phyloP scores from a whole-genome alignment of 2,113 vertebrate genomes.

The Ploceus nigricollis region DNA sequence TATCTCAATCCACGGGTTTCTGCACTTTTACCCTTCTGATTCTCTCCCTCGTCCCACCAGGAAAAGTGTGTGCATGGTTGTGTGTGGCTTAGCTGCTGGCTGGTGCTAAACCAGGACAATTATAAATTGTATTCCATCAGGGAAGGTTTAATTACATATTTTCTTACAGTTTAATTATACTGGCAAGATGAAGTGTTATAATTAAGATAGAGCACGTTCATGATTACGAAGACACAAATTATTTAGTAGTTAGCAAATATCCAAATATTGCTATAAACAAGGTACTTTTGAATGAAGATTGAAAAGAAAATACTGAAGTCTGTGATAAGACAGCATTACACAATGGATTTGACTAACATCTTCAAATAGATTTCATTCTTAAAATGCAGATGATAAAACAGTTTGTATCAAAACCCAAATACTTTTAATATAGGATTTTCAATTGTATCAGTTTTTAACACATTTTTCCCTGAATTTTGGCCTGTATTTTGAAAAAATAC shows the following conservation, averaged over 20 bases:
- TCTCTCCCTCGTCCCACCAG: fast-evolving
- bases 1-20: not conserved
- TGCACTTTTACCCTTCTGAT: not conserved
- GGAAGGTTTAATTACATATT: slow-evolving; percentile 15
- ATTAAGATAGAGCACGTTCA: not conserved
- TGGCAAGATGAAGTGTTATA: not conserved
- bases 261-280: not conserved
- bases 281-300: not conserved
- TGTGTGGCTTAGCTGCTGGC: not conserved
- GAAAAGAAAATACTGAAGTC: not conserved
- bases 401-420: not conserved
- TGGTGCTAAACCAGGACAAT: not conserved
- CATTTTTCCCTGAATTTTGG: not conserved
- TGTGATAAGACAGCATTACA: not conserved
- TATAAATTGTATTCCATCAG: not conserved
- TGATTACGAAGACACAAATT: not conserved
- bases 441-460: not conserved
- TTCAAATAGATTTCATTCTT: not conserved
- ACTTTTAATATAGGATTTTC: not conserved
- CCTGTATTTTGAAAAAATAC: not conserved
- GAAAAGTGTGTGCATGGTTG: not conserved
- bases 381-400: not conserved
- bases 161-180: slow-evolving; percentile 5
- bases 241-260: not conserved
- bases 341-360: not conserved